These are phyloP conservation scores for Pandion haliaetus DNA, from an alignment of 2,113 vertebrate species.

Conservation along the genomic window DNA sequence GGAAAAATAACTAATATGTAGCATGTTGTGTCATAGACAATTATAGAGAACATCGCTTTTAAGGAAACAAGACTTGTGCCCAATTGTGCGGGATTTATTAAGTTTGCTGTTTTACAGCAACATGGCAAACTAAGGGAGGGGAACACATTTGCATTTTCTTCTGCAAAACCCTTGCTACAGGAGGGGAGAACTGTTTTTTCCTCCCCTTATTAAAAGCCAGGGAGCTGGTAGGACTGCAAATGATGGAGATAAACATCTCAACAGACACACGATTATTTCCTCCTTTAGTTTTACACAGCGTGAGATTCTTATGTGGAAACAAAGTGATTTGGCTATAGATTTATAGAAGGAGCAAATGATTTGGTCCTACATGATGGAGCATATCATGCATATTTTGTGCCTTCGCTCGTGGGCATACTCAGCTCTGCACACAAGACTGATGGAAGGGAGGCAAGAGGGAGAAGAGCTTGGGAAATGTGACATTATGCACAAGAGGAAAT, in stretches of 20 bases:
- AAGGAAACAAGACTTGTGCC: constrained; percentile 65
- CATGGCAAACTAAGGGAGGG: constrained; percentile 31
- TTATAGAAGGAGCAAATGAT: constrained; percentile 52
- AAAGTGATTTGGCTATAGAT: constrained; percentile 63
- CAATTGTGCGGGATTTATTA: constrained; percentile 51
- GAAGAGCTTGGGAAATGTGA: constrained; percentile 38
- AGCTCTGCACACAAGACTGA: constrained; percentile 40
- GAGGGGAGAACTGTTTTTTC: background rate
- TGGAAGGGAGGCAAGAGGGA: constrained; percentile 31
- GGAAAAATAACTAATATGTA: constrained; percentile 52
- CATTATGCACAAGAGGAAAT: constrained; percentile 55
- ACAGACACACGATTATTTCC: constrained; percentile 46
- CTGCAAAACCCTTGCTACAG: background rate
- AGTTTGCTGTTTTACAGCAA: constrained; percentile 48
- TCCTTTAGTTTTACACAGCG: constrained; percentile 41
- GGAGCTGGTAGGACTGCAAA: background rate
- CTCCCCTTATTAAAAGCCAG: constrained; percentile 21
- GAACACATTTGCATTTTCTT: background rate
- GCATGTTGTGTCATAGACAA: constrained; percentile 61
- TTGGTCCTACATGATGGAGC: constrained; percentile 66
- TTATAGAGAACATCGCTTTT: constrained; percentile 66
- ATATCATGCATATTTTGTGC: constrained; percentile 56
- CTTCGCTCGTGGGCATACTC: constrained; percentile 47
- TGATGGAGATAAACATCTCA: constrained; percentile 41
- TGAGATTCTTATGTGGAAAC: constrained; percentile 53